Percentiles rank a stretch among this genome's conserved stretches.
Conservation (phyloP, 92 coral and sea anemone species). For the Parazoanthus atlanticus region DNA sequence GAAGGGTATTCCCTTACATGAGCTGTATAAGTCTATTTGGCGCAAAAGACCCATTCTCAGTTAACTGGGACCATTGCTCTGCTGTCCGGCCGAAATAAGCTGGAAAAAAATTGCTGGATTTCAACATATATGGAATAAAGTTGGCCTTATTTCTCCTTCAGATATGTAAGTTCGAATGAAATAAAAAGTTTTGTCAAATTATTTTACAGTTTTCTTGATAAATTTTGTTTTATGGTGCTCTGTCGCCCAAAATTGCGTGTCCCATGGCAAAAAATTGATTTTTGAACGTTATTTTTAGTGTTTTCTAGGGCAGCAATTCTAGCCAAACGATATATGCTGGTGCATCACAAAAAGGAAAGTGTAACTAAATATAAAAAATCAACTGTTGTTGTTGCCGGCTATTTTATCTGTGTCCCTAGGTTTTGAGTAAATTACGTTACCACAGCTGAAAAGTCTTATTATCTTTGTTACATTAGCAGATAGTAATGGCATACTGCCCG, state of each 20-base stretch:
- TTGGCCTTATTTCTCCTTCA: conserved; percentile 10
- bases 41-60: background rate
- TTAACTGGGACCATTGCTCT: conserved; percentile 13
- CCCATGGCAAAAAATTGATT: background rate
- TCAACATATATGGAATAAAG: background rate
- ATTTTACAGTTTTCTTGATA: conserved; percentile 24
- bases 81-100: background rate
- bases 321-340: background rate
- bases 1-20: no score
- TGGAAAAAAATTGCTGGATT: conserved; percentile 1
- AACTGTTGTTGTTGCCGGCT: background rate
- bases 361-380: conserved; percentile 18
- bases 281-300: conserved; percentile 13
- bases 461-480: conserved; percentile 11
- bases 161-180: conserved; percentile 9
- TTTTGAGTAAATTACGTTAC: conserved; percentile 33
- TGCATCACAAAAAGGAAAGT: conserved; percentile 5
- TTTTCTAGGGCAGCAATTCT: background rate
- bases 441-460: background rate
- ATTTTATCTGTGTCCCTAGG: background rate
- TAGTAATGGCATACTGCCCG: background rate
- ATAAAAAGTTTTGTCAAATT: conserved; percentile 14
- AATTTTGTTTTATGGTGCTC: background rate
- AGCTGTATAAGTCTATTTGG: no score
- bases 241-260: conserved; percentile 6